Base-by-base conservation (phyloP, 2,888 invertebrate species). In the Mythimna impura region DNA sequence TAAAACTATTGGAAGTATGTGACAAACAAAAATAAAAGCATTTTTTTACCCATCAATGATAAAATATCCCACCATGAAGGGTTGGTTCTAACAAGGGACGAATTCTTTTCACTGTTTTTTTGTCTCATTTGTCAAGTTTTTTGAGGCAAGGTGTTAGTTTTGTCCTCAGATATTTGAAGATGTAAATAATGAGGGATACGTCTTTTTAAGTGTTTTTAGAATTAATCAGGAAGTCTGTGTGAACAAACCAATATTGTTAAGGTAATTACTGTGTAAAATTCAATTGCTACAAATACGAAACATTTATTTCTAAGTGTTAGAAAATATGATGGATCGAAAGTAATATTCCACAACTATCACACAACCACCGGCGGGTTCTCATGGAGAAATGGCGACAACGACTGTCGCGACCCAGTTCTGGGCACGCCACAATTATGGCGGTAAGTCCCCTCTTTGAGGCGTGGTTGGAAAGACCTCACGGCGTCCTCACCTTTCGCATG, bases 121-220 rank as follows among this genome's bases (percentile, higher is more conserved):
- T 82, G 76, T 76, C 81, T 89, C 89, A 92, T 93, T 93, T 93
- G 91, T 93, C 91, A 91, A 86, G 78, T 86, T 90, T 92, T 91
- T 91, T 60, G n/a, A 64, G 52, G 36, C 62, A 73, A 76, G 66
- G 83, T 82, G 81, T 84, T 76, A 43, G 54, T 75, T 67, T 47
- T 52, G 30, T 60, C 30, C 55, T 66, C 63, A 69, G 57, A 66
- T 78, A 66, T 82, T 81, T 78, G 52, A 68, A 22, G 17, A 77
- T 68, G 67, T 73, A 72, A 84, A 72, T 81, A 69, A 71, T 71
- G 54, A 66, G 52, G 4, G 62, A 34, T 47, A 1, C 9, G 6
- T 2, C 4, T 66, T 64, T 65, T 68, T 65, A 5, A 65, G n/a
- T 66, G 57, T n/a, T 63, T 70, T 67, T 36, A 52, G 10, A 70